phyloP scores from a whole-genome alignment of 1,140 invertebrate genomes.

The Semibalanus balanoides region DNA sequence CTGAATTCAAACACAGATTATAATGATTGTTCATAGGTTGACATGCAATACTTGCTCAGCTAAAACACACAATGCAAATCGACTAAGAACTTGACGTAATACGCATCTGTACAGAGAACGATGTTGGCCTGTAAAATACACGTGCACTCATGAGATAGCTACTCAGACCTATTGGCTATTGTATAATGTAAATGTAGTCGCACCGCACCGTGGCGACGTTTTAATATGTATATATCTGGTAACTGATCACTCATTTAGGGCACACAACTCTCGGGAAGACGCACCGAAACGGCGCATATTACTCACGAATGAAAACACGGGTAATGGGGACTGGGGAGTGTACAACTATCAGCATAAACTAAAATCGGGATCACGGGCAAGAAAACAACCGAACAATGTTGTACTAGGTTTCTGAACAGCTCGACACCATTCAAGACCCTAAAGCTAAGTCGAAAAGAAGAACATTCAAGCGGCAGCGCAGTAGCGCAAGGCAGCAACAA shows the following conservation, averaged over 20 bases:
- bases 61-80: neutral
- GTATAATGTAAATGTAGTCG: neutral
- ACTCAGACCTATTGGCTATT: neutral
- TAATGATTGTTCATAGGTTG: neutral
- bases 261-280: neutral
- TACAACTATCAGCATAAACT: neutral
- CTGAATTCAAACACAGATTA: neutral
- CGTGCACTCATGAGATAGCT: neutral
- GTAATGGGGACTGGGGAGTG: neutral
- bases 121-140: neutral
- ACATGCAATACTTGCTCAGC: neutral
- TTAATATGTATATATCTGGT: neutral
- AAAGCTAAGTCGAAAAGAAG: no score
- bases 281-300: neutral
- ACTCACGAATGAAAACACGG: neutral
- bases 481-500: no score
- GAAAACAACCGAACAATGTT: neutral
- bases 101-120: neutral
- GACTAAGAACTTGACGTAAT: neutral
- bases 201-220: neutral
- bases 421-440: neutral
- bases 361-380: neutral
- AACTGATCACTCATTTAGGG: neutral
- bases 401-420: neutral
- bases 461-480: no score